Evolutionary conservation across 2,888 invertebrate species (phyloP).

Genomic region (Amblyjoppa fuscipennis): DNA sequence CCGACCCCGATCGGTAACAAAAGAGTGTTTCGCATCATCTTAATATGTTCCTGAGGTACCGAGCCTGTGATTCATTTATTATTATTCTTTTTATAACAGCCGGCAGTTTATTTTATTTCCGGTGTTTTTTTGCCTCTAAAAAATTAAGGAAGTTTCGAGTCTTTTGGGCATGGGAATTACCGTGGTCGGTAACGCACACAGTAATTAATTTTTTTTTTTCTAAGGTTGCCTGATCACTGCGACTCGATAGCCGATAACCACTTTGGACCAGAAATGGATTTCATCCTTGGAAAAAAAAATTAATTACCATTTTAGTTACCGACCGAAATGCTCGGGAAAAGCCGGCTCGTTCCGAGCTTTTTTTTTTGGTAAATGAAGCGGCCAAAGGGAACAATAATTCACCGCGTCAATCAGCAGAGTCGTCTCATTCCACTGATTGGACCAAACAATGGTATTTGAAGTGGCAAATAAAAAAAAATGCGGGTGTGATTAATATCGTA

Average conservation of each 20-base stretch:
- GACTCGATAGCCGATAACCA: too few relatives aligned
- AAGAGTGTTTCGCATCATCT: not conserved
- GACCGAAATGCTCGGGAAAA: too few relatives aligned
- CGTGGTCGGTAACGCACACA: too few relatives aligned
- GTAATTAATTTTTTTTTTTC: too few relatives aligned
- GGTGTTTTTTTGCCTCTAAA: too few relatives aligned
- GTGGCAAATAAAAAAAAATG: constrained; percentile 11
- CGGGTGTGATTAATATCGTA: not conserved
- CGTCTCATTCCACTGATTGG: constrained; percentile 25
- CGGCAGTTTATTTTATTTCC: not conserved
- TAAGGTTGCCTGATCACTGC: too few relatives aligned
- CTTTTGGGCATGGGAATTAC: too few relatives aligned
- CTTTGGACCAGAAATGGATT: too few relatives aligned
- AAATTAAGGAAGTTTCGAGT: too few relatives aligned
- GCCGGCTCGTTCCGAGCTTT: not conserved
- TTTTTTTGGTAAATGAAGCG: constrained; percentile 3
- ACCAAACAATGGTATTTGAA: constrained; percentile 27
- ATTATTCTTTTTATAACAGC: constrained; percentile 20
- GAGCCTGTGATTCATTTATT: not conserved
- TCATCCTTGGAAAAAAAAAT: too few relatives aligned
- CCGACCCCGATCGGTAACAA: too few relatives aligned
- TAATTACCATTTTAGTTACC: too few relatives aligned
- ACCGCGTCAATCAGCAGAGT: not conserved
- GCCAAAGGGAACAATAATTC: constrained; percentile 31
- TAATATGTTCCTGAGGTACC: not conserved